Conservation (phyloP, 2,113 vertebrate species). For the Callaeas wilsoni region DNA sequence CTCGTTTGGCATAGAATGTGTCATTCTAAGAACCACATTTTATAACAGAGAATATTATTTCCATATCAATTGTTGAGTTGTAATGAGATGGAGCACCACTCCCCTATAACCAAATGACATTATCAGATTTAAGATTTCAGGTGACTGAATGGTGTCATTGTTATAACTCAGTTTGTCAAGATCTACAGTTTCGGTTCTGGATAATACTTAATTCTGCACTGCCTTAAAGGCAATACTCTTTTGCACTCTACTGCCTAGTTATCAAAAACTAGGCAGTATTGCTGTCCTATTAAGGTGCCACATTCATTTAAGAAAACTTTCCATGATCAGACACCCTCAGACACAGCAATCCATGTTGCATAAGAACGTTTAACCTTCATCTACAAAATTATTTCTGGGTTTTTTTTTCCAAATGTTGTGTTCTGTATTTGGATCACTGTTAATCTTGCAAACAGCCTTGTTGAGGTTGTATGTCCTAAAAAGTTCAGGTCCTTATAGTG, state of each 20-base stretch:
- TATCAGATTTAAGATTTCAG: neutral
- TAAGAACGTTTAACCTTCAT: neutral
- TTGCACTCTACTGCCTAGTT: neutral
- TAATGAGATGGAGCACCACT: neutral
- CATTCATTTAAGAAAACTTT: neutral
- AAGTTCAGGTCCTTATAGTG: neutral
- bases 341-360: neutral
- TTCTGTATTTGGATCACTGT: neutral
- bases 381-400: neutral
- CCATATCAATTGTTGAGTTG: neutral
- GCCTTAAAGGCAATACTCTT: neutral
- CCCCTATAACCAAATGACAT: neutral
- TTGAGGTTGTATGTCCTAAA: fast-evolving
- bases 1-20: neutral
- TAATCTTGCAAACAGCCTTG: neutral
- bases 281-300: neutral
- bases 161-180: neutral
- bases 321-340: no score
- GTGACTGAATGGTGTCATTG: neutral
- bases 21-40: neutral
- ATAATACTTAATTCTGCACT: neutral
- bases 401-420: neutral
- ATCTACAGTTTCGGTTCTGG: neutral
- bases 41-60: neutral
- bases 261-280: neutral